These are phyloP conservation scores for Cepaea nemoralis DNA, from an alignment of 1,140 invertebrate genomes.

Conservation along the genomic window DNA sequence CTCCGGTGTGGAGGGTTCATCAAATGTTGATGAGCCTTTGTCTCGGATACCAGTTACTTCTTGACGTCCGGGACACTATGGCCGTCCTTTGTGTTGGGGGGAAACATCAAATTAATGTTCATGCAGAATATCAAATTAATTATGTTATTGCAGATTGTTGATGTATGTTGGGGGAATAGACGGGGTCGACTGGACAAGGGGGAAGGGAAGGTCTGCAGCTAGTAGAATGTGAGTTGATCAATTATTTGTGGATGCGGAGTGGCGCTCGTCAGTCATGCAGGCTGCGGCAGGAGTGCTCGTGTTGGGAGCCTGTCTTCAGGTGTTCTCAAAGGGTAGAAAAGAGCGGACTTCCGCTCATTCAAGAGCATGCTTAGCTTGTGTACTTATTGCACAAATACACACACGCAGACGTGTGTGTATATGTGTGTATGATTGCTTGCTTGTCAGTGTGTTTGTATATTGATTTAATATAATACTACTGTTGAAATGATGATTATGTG, in stretches of 20 bases:
- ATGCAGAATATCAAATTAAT: not conserved
- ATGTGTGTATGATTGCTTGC: no score
- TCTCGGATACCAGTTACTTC: not conserved
- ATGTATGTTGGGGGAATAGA: not conserved
- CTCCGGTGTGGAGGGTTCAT: not conserved
- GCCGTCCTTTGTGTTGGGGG: not conserved
- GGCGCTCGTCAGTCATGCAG: no score
- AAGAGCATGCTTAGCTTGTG: no score
- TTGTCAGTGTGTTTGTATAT: no score
- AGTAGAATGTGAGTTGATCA: not conserved
- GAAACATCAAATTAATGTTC: not conserved
- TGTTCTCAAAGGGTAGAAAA: no score
- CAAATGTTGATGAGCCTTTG: slow-evolving; percentile 6
- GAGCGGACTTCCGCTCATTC: no score
- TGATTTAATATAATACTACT: no score
- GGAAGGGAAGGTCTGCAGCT: not conserved
- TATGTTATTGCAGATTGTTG: not conserved
- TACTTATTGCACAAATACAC: no score
- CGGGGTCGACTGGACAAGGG: not conserved
- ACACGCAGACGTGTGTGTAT: no score
- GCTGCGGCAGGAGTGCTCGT: no score
- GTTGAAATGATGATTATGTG: no score
- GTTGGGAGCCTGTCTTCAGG: no score
- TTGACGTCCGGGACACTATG: not conserved
- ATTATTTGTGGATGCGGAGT: not conserved